A percentile compares a stretch with the other conserved stretches of the same genome.
Conservation (phyloP, 2,888 invertebrate genomes). For the Digitonthophagus gazella region DNA sequence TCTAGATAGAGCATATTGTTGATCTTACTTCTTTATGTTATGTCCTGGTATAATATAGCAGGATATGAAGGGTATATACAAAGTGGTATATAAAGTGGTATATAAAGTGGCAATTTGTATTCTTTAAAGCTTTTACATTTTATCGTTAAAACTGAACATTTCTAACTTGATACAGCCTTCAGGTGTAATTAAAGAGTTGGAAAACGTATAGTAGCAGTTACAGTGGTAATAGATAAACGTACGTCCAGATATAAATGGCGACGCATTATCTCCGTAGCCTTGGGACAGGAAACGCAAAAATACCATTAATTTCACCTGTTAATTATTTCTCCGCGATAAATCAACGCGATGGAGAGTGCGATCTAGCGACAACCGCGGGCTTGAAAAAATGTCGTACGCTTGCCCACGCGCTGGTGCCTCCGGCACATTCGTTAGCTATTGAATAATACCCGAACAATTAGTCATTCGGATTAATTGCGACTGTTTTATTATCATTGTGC, state of each 20-base stretch:
- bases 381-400: not conserved
- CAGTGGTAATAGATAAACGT: not conserved
- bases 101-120: too few relatives aligned
- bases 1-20: too few relatives aligned
- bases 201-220: not conserved
- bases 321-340: not conserved
- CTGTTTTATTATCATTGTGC: not conserved
- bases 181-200: too few relatives aligned
- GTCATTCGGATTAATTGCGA: not conserved
- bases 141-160: too few relatives aligned
- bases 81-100: too few relatives aligned
- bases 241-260: not conserved
- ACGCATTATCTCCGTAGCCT: not conserved
- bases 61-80: too few relatives aligned
- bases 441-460: not conserved
- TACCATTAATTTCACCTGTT: not conserved
- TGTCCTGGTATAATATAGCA: too few relatives aligned
- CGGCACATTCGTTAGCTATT: not conserved
- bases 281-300: not conserved
- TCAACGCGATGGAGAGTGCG: not conserved
- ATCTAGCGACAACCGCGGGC: not conserved
- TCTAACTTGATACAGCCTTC: too few relatives aligned
- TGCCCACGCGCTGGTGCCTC: not conserved
- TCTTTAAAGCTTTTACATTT: too few relatives aligned
- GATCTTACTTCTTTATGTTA: too few relatives aligned